Conservation (phyloP, 2,888 invertebrate species). For the Aelia acuminata region DNA sequence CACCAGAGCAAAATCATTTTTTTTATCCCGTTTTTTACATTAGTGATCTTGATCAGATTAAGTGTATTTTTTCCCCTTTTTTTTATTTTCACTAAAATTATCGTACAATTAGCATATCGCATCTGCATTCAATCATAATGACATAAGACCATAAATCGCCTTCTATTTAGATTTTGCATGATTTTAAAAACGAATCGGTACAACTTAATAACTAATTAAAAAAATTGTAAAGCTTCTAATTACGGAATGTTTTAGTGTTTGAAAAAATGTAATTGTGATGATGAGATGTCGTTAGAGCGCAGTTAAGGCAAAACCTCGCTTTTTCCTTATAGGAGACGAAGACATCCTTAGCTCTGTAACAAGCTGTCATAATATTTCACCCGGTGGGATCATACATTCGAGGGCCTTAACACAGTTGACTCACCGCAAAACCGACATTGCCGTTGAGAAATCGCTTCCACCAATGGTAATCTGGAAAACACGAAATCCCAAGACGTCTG, state of each 20-base stretch:
- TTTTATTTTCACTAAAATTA: too few relatives aligned
- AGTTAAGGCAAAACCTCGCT: not conserved
- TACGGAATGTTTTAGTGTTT: not conserved
- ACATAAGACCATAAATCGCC: too few relatives aligned
- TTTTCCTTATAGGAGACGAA: not conserved
- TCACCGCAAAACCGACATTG: constrained; percentile 10
- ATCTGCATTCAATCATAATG: too few relatives aligned
- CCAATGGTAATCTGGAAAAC: constrained; percentile 15
- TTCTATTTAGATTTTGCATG: too few relatives aligned
- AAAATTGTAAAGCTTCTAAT: not conserved
- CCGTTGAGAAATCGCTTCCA: constrained; percentile 16
- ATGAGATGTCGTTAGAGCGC: not conserved
- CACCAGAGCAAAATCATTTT: too few relatives aligned
- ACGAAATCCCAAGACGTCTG: not conserved
- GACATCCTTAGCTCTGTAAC: not conserved
- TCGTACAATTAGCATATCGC: too few relatives aligned
- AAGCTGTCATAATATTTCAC: constrained; percentile 28
- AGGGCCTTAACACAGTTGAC: constrained; percentile 42
- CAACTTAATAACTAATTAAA: too few relatives aligned
- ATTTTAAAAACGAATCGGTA: too few relatives aligned
- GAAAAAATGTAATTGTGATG: not conserved
- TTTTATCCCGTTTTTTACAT: too few relatives aligned
- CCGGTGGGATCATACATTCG: not conserved
- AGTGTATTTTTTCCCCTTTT: too few relatives aligned
- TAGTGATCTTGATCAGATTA: too few relatives aligned